These are phyloP conservation scores for Cephalopachus bancanus DNA, from an alignment of 2,797 vertebrate genomes.

Conservation along the genomic window DNA sequence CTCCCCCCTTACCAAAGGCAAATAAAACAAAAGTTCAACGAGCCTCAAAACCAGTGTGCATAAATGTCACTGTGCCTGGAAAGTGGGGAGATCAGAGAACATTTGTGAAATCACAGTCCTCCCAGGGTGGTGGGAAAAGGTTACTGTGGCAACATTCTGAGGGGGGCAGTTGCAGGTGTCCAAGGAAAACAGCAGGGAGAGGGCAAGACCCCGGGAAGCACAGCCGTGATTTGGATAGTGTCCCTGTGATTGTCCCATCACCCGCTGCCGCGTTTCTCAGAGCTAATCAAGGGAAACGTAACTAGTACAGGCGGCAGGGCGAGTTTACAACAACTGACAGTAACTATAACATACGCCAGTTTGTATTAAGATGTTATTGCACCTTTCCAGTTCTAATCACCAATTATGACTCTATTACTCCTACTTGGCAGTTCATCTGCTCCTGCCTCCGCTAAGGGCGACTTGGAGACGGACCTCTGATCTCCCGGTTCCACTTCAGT, in stretches of 20 bases:
- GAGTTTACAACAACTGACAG: slow-evolving; percentile 87
- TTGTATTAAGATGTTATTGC: slow-evolving; percentile 94
- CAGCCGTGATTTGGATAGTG: slow-evolving; percentile 64
- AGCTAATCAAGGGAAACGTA: slow-evolving; percentile 76
- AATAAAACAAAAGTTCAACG: slow-evolving; percentile 62
- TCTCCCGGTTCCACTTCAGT: slow-evolving; percentile 92
- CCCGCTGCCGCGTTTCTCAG: slow-evolving; percentile 37
- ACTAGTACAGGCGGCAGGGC: slow-evolving; percentile 59
- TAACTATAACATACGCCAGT: slow-evolving; percentile 87
- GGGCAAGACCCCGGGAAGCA: slow-evolving; percentile 80
- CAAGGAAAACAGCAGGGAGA: slow-evolving; percentile 71
- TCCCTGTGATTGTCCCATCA: background rate
- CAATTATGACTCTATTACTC: slow-evolving; percentile 99
- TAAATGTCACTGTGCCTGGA: slow-evolving; percentile 53
- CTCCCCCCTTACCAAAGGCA: slow-evolving; percentile 42
- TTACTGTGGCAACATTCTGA: background rate
- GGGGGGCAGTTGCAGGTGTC: slow-evolving; percentile 50
- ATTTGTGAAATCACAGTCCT: slow-evolving; percentile 32
- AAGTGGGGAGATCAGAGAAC: slow-evolving; percentile 60
- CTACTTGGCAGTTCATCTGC: slow-evolving; percentile 97
- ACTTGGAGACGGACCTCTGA: slow-evolving; percentile 93
- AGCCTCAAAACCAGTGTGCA: slow-evolving; percentile 40
- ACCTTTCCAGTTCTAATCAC: slow-evolving; percentile 96
- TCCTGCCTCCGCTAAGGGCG: slow-evolving; percentile 92
- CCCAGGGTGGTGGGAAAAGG: slow-evolving; percentile 48